These are phyloP conservation scores for Syrphus vitripennis DNA, from an alignment of 2,888 invertebrate species.

Conservation along the genomic window DNA sequence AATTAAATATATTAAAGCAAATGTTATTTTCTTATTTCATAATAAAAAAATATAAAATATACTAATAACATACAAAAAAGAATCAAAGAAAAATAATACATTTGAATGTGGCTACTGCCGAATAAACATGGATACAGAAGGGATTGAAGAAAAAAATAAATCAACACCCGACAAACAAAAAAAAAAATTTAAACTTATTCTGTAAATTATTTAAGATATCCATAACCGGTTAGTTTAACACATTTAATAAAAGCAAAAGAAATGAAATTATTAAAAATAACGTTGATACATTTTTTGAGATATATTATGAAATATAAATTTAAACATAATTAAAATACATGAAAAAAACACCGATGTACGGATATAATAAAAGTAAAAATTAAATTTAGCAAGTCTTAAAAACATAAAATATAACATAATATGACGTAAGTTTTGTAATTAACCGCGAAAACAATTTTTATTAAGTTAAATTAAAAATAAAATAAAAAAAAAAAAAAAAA, in stretches of 20 bases:
- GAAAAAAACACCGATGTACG: slow-evolving; percentile 45
- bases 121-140: neutral
- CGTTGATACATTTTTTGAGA: neutral
- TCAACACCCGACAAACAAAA: slow-evolving; percentile 16
- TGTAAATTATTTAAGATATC: slow-evolving; percentile 68
- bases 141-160: neutral
- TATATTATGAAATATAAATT: slow-evolving; percentile 34
- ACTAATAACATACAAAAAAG: slow-evolving; percentile 27
- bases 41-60: slow-evolving; percentile 34
- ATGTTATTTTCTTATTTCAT: slow-evolving; percentile 70
- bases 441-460: slow-evolving; percentile 72
- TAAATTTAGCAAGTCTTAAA: slow-evolving; percentile 55
- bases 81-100: slow-evolving; percentile 36
- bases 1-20: slow-evolving; percentile 67
- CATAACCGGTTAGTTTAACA: slow-evolving; percentile 50
- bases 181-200: slow-evolving; percentile 39
- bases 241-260: slow-evolving; percentile 52
- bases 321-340: slow-evolving; percentile 26
- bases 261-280: slow-evolving; percentile 60
- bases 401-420: slow-evolving; percentile 41
- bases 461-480: slow-evolving; percentile 75
- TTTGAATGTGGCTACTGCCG: slow-evolving; percentile 11
- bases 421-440: slow-evolving; percentile 76
- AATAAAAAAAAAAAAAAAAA: slow-evolving; percentile 66
- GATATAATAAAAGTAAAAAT: slow-evolving; percentile 40